A percentile compares a stretch with the other conserved stretches of the same genome.
These are phyloP conservation scores for Euproctis similis DNA, from an alignment of 2,888 invertebrate species.

Conservation along the genomic window DNA sequence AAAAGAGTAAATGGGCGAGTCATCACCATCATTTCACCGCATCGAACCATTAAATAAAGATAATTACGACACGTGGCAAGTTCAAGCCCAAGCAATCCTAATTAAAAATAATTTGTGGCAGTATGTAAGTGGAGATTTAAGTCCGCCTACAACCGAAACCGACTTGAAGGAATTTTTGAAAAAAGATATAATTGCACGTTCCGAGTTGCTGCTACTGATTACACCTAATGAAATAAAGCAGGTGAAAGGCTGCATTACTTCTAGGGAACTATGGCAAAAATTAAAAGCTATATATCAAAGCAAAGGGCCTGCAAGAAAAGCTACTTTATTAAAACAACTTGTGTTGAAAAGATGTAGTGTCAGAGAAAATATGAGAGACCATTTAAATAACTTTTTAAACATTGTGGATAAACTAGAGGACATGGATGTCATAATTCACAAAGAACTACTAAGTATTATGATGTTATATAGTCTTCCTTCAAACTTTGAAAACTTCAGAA, in stretches of 20 bases:
- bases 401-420: background rate
- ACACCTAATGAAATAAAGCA: background rate
- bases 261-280: slow-evolving; percentile 2
- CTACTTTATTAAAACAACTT: background rate
- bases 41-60: background rate
- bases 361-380: background rate
- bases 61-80: slow-evolving; percentile 1
- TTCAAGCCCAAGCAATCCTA: background rate
- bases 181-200: background rate
- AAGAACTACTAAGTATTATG: slow-evolving; percentile 10
- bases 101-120: background rate
- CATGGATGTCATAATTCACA: slow-evolving; percentile 2
- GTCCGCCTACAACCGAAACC: background rate
- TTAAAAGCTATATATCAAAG: slow-evolving; percentile 1
- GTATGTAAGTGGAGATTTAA: background rate
- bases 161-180: background rate
- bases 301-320: slow-evolving; percentile 1
- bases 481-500: slow-evolving; percentile 10
- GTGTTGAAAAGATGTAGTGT: background rate
- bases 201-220: background rate
- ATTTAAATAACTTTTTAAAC: background rate
- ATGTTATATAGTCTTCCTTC: slow-evolving; percentile 8
- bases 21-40: no score
- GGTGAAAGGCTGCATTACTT: background rate
- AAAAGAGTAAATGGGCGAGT: background rate